Percentiles rank a stretch among this genome's conserved stretches.
Conservation (phyloP, 1,140 invertebrate species). For the Mya arenaria region DNA sequence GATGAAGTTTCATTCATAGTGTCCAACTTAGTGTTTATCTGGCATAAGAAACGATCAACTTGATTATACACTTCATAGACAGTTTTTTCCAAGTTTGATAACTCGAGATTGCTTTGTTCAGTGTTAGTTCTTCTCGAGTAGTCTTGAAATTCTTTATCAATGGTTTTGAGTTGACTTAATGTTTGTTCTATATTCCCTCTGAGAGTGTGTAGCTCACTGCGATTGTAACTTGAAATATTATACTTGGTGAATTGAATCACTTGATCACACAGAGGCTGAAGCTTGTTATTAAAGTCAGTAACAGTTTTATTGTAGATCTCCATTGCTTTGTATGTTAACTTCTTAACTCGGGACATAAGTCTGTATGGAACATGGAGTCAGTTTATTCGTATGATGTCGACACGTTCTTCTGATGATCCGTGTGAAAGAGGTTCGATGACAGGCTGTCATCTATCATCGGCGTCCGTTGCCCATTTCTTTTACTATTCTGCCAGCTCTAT, state of each 20-base stretch:
- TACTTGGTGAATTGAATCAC: background rate
- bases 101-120: background rate
- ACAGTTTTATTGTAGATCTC: background rate
- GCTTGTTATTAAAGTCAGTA: background rate
- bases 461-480: too few species aligned
- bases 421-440: too few species aligned
- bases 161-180: background rate
- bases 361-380: too few species aligned
- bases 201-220: background rate
- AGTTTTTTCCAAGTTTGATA: background rate
- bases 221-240: background rate
- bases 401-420: too few species aligned
- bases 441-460: too few species aligned
- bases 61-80: background rate
- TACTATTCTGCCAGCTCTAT: too few species aligned
- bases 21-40: background rate
- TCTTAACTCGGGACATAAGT: background rate
- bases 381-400: too few species aligned
- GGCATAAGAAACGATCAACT: background rate
- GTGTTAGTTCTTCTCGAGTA: background rate
- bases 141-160: background rate
- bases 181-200: background rate
- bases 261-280: background rate
- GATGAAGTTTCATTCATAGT: background rate
- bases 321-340: background rate